A percentile compares a stretch with the other conserved stretches of the same genome.
Evolutionary conservation across 2,888 invertebrate species (phyloP).

Genomic region (Therioaphis trifolii): DNA sequence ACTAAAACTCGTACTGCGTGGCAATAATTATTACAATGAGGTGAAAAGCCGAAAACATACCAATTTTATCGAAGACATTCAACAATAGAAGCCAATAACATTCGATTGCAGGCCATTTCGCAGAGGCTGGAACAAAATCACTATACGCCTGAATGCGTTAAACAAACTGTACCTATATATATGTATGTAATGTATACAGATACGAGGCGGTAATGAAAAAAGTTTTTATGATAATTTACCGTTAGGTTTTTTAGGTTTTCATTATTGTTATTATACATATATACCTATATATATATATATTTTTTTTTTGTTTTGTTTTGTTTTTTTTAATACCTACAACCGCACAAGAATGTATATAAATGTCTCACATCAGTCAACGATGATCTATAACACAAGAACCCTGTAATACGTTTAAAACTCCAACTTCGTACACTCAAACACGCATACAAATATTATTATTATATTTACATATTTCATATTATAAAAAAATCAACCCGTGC

Average conservation of each 20-base stretch:
- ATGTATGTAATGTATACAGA: background rate
- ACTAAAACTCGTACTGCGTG: background rate
- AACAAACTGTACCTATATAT: conserved; percentile 9
- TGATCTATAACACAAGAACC: no score
- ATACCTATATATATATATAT: no score
- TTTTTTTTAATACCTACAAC: no score
- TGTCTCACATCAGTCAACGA: no score
- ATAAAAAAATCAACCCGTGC: background rate
- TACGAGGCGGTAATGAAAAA: background rate
- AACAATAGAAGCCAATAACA: background rate
- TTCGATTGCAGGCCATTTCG: conserved; percentile 5
- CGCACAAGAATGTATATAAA: no score
- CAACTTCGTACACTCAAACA: no score
- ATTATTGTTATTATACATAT: no score
- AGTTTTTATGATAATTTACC: conserved; percentile 11
- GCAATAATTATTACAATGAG: background rate
- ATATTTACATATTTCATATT: background rate
- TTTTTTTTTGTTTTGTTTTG: background rate
- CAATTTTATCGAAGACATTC: background rate
- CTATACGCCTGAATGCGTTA: conserved; percentile 11
- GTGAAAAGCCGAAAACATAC: conserved; percentile 3
- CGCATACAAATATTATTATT: no score
- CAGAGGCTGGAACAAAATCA: background rate
- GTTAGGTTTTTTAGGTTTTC: background rate
- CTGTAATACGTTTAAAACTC: no score